Evolutionary conservation across 2,113 vertebrate species (phyloP), one percentile per base, ranked within the genome.

Genomic region (Pimephales promelas): DNA sequence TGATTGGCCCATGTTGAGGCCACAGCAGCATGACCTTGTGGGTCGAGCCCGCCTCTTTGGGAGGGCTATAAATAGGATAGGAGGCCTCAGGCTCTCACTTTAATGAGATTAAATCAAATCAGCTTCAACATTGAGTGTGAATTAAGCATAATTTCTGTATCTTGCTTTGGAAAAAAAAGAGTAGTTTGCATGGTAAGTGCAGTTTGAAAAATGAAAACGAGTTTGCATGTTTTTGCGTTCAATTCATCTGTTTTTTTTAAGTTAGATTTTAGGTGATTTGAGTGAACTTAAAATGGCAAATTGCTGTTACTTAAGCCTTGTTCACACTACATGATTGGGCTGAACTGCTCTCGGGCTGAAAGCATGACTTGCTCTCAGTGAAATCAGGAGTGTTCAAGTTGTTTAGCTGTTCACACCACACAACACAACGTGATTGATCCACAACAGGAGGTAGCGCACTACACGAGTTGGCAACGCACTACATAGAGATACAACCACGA

Each of bases 41-140:
- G 84, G 86, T 75, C 85, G 13, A 16, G 79, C 86, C 85, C 84
- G 86, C 82, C 86, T 89, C 89, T 83, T 83, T 83, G 86, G 79
- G 71, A 89, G 83, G 64, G 80, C 91, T 94, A 94, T 94, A 94
- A 93, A 93, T 93, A 94, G 91, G 18, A 70, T 62, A 72, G 85
- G 89, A 86, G 85, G 90, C 92, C 90, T 81, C 61, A 54, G 89
- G 93, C 92, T 88, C 85, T 82, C 81, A 79, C 75, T 90, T 88
- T 92, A 93, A 94, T 94, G 90, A 91, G 91, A 94, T 94, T 94
- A 92, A 90, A 93, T 88, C 90, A 86, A 93, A 92, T 90, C 89
- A 92, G 91, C 88, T 83, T 90, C 87, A 66, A 89, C 90, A 91
- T 86, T 85, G 84, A 91, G 85, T 89, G 91, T 91, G 85, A 90